These are phyloP conservation scores for Meloidogyne hapla DNA, from an alignment of 1,140 invertebrate species.

Conservation along the genomic window DNA sequence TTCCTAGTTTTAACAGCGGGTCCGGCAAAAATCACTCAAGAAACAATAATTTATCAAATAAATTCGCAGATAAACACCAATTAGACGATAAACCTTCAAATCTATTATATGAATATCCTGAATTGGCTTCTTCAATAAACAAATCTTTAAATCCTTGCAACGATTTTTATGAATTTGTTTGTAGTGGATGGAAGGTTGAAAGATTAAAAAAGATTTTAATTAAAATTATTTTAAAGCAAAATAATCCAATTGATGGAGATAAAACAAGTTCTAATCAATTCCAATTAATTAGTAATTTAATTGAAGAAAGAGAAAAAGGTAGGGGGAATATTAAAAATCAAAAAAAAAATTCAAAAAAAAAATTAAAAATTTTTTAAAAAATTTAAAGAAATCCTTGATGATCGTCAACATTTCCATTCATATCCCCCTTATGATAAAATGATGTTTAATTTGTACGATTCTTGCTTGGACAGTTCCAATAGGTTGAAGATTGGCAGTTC, in stretches of 20 bases:
- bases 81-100: neutral
- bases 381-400: constrained; percentile 20
- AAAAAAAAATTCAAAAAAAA: no score
- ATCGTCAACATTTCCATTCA: constrained; percentile 24
- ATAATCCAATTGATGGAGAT: constrained; percentile 28
- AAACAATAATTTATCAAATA: no score
- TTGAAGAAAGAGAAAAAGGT: constrained; percentile 38
- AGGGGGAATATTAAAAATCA: constrained; percentile 1
- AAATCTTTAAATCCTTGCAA: constrained; percentile 28
- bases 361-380: no score
- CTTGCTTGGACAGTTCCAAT: constrained; percentile 25
- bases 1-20: no score
- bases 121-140: constrained; percentile 33
- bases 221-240: neutral
- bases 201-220: no score
- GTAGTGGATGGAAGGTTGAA: constrained; percentile 28
- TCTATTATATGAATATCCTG: constrained; percentile 20
- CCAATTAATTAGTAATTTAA: constrained; percentile 27
- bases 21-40: no score
- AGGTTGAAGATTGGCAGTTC: constrained; percentile 18
- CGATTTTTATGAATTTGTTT: constrained; percentile 36
- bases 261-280: constrained; percentile 36
- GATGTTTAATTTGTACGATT: constrained; percentile 33
- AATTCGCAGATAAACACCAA: neutral
- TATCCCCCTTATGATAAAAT: constrained; percentile 33